Conservation (phyloP, 2,113 vertebrate species). For the Eupsittula cactorum region DNA sequence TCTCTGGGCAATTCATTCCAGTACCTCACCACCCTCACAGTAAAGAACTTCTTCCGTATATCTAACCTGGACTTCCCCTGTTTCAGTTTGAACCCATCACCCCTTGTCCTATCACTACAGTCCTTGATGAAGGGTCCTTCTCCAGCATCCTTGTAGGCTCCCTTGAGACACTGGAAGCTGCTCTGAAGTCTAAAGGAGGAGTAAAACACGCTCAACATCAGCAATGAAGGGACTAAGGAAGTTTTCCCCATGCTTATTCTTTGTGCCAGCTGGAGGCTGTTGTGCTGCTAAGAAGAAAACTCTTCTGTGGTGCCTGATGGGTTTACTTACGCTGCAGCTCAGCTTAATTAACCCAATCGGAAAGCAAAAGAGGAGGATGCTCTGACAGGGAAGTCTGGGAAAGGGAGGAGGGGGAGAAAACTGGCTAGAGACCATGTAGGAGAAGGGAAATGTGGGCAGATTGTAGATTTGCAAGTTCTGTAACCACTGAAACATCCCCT, state of each 20-base stretch:
- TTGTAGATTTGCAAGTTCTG: background rate
- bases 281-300: background rate
- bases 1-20: background rate
- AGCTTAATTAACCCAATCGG: background rate
- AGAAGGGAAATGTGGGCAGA: background rate
- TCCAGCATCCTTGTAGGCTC: background rate
- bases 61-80: background rate
- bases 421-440: background rate
- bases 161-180: background rate
- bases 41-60: background rate
- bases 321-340: background rate
- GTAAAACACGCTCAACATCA: background rate
- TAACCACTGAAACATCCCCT: background rate
- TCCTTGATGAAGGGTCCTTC: background rate
- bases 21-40: background rate
- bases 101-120: background rate
- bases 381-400: background rate
- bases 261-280: background rate
- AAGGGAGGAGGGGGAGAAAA: background rate
- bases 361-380: background rate
- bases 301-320: background rate
- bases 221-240: background rate
- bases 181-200: background rate
- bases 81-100: background rate
- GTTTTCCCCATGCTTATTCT: background rate